Percentiles rank a stretch among this genome's conserved stretches.
Conservation (phyloP, 2,797 vertebrate species). For the Benthosema pterotum region DNA sequence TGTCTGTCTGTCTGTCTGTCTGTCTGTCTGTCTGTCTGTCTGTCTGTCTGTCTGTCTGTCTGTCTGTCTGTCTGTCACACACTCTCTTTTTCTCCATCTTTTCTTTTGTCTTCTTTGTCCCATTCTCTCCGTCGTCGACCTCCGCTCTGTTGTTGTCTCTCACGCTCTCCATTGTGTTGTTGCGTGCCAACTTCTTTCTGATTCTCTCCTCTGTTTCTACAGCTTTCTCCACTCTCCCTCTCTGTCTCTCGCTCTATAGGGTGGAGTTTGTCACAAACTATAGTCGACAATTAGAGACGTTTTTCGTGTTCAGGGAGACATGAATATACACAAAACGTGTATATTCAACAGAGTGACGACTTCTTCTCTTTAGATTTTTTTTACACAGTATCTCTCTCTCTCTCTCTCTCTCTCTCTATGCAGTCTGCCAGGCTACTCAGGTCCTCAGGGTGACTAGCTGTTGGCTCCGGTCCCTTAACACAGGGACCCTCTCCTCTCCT, state of each 20-base stretch:
- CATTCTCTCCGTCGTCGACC: neutral
- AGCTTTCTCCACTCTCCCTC: slow-evolving; percentile 63
- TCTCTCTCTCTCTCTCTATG: slow-evolving; percentile 62
- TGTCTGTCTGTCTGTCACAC: slow-evolving; percentile 28
- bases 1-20: too few relatives aligned
- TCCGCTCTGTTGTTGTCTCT: neutral
- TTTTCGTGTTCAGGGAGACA: too few relatives aligned
- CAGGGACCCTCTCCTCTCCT: slow-evolving; percentile 58
- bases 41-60: too few relatives aligned
- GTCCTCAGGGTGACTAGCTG: slow-evolving; percentile 89
- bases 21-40: too few relatives aligned
- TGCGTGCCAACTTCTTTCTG: slow-evolving; percentile 59
- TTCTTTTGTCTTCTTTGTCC: slow-evolving; percentile 1
- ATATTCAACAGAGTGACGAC: too few relatives aligned
- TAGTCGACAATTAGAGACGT: too few relatives aligned
- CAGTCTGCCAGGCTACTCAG: slow-evolving; percentile 89
- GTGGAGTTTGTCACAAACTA: too few relatives aligned
- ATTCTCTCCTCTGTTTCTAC: slow-evolving; percentile 68
- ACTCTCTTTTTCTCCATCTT: slow-evolving; percentile 44
- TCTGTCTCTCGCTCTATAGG: slow-evolving; percentile 70
- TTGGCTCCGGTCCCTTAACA: slow-evolving; percentile 77
- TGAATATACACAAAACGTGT: too few relatives aligned
- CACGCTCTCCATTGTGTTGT: slow-evolving; percentile 48
- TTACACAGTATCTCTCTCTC: too few relatives aligned
- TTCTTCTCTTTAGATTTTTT: too few relatives aligned